Evolutionary conservation across 2,113 vertebrate species (phyloP).

Genomic region (Porphyrio hochstetteri): DNA sequence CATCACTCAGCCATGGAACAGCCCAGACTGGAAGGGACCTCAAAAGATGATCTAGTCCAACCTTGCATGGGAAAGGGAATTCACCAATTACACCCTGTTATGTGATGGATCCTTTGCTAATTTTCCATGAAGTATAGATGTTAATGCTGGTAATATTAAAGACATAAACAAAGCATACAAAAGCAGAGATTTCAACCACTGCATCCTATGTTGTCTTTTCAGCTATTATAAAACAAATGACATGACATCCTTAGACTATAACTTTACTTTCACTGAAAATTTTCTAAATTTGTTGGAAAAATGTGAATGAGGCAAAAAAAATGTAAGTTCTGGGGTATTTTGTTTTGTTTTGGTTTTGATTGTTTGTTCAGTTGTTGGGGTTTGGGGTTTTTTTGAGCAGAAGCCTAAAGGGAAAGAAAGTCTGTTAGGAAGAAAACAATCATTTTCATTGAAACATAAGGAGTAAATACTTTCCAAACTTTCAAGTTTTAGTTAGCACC

Average conservation of each 20-base stretch:
- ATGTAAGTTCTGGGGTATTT: not conserved
- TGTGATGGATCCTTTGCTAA: not conserved
- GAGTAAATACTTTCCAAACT: not conserved
- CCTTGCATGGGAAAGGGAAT: not conserved
- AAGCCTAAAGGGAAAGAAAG: not conserved
- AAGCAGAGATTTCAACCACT: not conserved
- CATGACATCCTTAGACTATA: not conserved
- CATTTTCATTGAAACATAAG: not conserved
- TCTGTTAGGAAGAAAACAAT: not conserved
- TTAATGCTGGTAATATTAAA: not conserved
- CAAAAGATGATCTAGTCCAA: not conserved
- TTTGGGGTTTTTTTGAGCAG: not conserved
- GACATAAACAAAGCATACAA: not conserved
- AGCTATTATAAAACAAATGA: not conserved
- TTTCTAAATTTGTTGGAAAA: not conserved
- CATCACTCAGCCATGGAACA: not conserved
- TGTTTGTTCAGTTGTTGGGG: too few species aligned
- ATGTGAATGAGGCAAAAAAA: not conserved
- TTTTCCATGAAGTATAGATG: not conserved
- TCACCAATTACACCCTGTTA: not conserved
- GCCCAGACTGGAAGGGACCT: not conserved
- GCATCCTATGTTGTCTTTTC: not conserved
- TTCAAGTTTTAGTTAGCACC: not conserved
- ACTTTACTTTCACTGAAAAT: not conserved
- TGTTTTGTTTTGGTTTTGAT: not conserved